phyloP scores from a whole-genome alignment of 2,797 vertebrate species.

The Sus cebifrons region DNA sequence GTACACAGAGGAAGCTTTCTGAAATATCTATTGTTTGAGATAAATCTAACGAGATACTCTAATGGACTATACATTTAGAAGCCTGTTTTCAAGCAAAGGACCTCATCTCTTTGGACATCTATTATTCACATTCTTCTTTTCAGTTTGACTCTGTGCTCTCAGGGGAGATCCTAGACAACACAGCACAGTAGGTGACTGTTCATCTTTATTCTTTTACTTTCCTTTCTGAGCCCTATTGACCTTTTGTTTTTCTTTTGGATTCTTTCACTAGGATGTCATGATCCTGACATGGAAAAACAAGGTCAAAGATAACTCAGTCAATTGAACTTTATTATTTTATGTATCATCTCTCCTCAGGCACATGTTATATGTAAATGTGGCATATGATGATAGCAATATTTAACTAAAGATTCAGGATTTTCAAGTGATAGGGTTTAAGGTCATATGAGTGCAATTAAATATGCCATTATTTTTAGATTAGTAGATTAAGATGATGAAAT shows the following conservation, averaged over 20 bases:
- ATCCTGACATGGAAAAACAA: neutral
- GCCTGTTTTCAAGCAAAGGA: neutral
- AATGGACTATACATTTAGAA: constrained; percentile 11
- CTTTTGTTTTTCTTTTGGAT: neutral
- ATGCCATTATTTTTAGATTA: neutral
- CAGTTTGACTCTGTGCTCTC: constrained; percentile 4
- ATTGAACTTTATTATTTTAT: neutral
- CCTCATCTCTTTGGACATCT: neutral
- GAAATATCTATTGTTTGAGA: constrained; percentile 18
- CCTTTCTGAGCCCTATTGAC: neutral
- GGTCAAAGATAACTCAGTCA: neutral
- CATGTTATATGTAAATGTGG: neutral
- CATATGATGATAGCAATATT: neutral
- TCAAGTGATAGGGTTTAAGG: neutral
- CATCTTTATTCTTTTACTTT: neutral
- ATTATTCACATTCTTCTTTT: neutral
- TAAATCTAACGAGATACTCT: constrained; percentile 18
- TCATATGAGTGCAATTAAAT: constrained; percentile 16
- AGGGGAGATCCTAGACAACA: neutral
- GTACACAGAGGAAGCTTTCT: neutral
- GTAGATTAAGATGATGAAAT: neutral
- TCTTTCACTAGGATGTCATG: neutral
- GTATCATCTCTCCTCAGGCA: neutral
- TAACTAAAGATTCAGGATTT: constrained; percentile 43
- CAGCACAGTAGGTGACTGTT: neutral